Base-by-base conservation (phyloP, 2,797 vertebrate species). In the Hydrocynus forskahlii region DNA sequence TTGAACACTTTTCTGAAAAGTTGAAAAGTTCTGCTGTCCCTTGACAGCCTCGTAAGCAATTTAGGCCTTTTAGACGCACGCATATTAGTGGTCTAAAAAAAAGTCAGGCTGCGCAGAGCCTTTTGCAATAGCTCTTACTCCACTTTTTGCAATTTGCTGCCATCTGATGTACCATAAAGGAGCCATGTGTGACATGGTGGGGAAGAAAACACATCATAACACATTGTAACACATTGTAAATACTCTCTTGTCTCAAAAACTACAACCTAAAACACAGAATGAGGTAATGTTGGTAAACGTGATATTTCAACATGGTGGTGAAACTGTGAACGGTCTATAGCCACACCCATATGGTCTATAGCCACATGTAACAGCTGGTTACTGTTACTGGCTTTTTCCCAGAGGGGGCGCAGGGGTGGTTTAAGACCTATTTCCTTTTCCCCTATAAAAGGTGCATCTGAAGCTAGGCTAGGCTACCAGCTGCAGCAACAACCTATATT, bases 31-130 rank as follows among this genome's bases (percentile, higher is more conserved):
- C 29, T 29, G 3, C 29, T 50, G 14, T 66, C 52, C 43, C 35
- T n/a, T n/a, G n/a, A n/a, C 66, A 70, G 66, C 55, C 57, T 60
- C 23, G 54, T 60, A 40, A 54, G 48, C 45, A n/a, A 50, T 57
- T 4, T 4, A 3, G 35, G 40, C 19, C 10, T 48, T 38, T 66
- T 66, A 66, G 45, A 48, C 38, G 23, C 21, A 5, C 40, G 13
- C 10, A 43, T 57, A 52, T 25, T 63, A 57, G 63, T 12, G 6
- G n/a, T 54, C 29, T n/a, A n/a, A 23, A 40, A 52, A 12, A 77
- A 54, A 77, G 19, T 16, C 12, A 23, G 75, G 25, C n/a, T 55
- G 7, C 29, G 19, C 52, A 52, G 62, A 67, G 19, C 1, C 2
- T 0, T 13, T 21, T 43, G 60, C 23, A n/a, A n/a, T n/a, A n/a